Evolutionary conservation across 2,113 vertebrate species (phyloP).

Genomic region (Cisticola juncidis): DNA sequence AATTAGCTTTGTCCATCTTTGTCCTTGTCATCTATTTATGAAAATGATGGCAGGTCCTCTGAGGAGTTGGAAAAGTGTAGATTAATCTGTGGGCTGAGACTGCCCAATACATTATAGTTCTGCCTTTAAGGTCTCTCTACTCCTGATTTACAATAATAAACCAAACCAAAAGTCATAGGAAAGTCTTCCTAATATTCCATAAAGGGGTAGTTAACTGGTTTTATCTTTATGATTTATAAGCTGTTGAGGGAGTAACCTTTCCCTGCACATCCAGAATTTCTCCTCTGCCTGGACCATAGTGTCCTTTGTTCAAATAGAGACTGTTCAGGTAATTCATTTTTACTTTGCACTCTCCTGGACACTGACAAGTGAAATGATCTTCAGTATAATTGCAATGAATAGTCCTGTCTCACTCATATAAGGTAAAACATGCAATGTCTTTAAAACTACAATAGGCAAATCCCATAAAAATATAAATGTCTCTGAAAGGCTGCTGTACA

Average conservation of each 20-base stretch:
- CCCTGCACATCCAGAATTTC: neutral
- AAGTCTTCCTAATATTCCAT: constrained; percentile 18
- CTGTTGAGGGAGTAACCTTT: constrained; percentile 7
- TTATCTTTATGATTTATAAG: neutral
- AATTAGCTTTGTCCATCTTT: constrained; percentile 50
- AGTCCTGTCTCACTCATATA: neutral
- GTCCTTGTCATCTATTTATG: constrained; percentile 47
- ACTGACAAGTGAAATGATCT: neutral
- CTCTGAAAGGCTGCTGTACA: neutral
- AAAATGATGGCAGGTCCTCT: constrained; percentile 27
- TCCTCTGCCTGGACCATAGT: neutral
- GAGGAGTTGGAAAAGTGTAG: neutral
- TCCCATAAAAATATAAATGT: neutral
- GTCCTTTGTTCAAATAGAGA: neutral
- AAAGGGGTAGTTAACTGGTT: neutral
- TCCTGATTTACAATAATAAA: constrained; percentile 5
- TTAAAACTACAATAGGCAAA: neutral
- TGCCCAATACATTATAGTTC: neutral
- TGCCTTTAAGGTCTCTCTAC: constrained; percentile 7
- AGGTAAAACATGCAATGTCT: neutral
- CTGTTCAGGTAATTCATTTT: neutral
- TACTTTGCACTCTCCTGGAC: neutral
- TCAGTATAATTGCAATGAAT: neutral
- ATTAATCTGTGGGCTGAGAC: constrained; percentile 4
- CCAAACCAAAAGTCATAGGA: neutral